Evolutionary conservation across 2,113 vertebrate species (phyloP).

Genomic region (Nothobranchius kuhntae): DNA sequence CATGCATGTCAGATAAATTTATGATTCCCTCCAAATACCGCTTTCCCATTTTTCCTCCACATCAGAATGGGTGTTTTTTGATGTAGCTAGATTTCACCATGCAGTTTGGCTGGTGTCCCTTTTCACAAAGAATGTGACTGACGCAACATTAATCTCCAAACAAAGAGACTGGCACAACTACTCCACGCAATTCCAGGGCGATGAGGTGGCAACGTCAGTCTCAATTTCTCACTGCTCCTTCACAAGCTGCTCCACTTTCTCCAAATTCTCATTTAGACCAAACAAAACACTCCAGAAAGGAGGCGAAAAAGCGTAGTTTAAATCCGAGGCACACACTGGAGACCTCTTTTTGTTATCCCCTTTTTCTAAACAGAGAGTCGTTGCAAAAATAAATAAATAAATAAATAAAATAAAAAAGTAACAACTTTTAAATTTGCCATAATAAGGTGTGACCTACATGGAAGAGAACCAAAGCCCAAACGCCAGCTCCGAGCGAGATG

Average conservation of each 20-base stretch:
- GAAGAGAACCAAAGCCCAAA: slow-evolving; percentile 51
- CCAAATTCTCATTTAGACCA: slow-evolving; percentile 71
- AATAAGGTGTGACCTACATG: slow-evolving; percentile 76
- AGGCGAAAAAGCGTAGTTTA: slow-evolving; percentile 62
- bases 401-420: slow-evolving; percentile 21
- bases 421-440: slow-evolving; percentile 64
- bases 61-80: slow-evolving; percentile 64
- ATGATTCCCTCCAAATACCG: slow-evolving; percentile 52
- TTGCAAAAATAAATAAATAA: slow-evolving; percentile 29
- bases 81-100: slow-evolving; percentile 65
- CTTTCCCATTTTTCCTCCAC: slow-evolving; percentile 51
- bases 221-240: slow-evolving; percentile 73
- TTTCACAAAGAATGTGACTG: slow-evolving; percentile 71
- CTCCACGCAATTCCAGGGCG: slow-evolving; percentile 62
- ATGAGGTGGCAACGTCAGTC: slow-evolving; percentile 72
- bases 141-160: slow-evolving; percentile 75
- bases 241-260: slow-evolving; percentile 67
- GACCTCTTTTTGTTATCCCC: slow-evolving; percentile 59
- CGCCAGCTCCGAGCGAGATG: slow-evolving; percentile 58
- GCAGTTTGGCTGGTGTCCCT: slow-evolving; percentile 66
- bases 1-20: slow-evolving; percentile 70
- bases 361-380: slow-evolving; percentile 64
- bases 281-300: slow-evolving; percentile 63
- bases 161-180: slow-evolving; percentile 69
- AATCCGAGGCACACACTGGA: slow-evolving; percentile 60